These are phyloP conservation scores for Microplitis demolitor DNA, from an alignment of 1,140 invertebrate genomes.

Conservation along the genomic window DNA sequence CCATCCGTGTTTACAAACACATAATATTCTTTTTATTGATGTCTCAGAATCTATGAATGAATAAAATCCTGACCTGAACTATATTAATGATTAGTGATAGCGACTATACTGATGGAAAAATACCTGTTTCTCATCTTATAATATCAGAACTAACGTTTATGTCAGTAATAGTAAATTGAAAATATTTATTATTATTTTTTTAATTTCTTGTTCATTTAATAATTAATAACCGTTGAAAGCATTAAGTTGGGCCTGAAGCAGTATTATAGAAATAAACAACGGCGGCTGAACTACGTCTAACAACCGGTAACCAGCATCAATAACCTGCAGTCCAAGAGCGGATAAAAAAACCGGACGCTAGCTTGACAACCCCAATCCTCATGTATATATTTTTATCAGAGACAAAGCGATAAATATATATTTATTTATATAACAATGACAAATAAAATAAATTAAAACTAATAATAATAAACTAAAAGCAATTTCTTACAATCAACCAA, in stretches of 20 bases:
- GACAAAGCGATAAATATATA: no score
- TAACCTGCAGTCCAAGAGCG: conserved; percentile 19
- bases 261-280: neutral
- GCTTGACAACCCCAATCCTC: conserved; percentile 26
- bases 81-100: no score
- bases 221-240: conserved; percentile 23
- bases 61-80: no score
- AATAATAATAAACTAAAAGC: no score
- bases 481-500: no score
- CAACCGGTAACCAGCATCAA: conserved; percentile 28
- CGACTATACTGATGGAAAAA: no score
- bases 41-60: neutral
- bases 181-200: no score
- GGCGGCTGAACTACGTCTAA: conserved; percentile 3
- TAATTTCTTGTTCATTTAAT: conserved; percentile 17
- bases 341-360: conserved; percentile 29
- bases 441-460: no score
- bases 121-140: no score
- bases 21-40: neutral
- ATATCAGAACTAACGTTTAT: no score
- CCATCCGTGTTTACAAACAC: conserved; percentile 3
- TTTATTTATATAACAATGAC: no score
- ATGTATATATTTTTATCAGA: neutral
- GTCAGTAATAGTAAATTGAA: no score
- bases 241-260: neutral